Conservation (phyloP, 2,797 vertebrate genomes). For the Columba guinea region DNA sequence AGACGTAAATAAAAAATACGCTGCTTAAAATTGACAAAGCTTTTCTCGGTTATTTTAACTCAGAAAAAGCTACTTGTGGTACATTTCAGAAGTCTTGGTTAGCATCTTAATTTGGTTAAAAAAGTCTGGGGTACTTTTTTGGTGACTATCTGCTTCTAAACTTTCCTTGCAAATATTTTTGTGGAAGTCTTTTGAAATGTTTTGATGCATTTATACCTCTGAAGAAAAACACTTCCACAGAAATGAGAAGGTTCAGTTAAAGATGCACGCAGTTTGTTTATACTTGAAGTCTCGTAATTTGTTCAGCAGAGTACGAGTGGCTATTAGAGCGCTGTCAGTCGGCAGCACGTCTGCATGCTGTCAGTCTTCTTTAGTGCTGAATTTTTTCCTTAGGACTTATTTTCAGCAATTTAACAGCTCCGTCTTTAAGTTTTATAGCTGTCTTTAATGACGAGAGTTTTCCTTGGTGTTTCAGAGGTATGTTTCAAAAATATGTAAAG, state of each 20-base stretch:
- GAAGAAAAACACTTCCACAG: neutral
- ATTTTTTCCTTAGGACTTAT: neutral
- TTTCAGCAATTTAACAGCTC: neutral
- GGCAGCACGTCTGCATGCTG: neutral
- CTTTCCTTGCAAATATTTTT: neutral
- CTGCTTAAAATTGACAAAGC: neutral
- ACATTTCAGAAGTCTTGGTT: neutral
- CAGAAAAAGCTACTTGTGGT: neutral
- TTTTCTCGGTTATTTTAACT: neutral
- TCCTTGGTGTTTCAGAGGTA: neutral
- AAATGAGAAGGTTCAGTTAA: neutral
- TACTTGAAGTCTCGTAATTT: neutral
- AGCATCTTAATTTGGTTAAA: neutral
- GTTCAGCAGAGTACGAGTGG: neutral
- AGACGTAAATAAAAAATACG: neutral
- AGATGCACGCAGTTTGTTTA: neutral
- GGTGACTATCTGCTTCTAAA: neutral
- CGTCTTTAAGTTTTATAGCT: neutral
- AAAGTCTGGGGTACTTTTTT: neutral
- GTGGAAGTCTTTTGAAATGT: neutral
- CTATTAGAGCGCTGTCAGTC: neutral
- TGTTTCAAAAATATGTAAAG: neutral
- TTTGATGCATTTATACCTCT: neutral
- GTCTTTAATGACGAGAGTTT: neutral
- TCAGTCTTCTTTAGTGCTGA: neutral